These are phyloP conservation scores for Odontothrips loti DNA, from an alignment of 2,888 invertebrate genomes.

Conservation along the genomic window DNA sequence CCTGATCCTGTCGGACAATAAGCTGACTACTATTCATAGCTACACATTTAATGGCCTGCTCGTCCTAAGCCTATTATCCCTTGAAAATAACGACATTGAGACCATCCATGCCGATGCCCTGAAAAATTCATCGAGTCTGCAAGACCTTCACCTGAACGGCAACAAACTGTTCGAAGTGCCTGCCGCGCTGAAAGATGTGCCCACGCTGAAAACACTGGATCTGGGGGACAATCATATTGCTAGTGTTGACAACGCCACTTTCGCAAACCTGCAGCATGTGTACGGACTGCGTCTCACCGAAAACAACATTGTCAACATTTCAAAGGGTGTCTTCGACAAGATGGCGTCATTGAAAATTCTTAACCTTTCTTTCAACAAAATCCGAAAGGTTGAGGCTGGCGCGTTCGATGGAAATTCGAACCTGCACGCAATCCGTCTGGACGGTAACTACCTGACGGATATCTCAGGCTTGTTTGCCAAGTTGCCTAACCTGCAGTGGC, in stretches of 20 bases:
- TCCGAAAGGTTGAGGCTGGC: constrained; percentile 70
- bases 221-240: constrained; percentile 81
- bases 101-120: constrained; percentile 70
- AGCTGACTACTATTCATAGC: constrained; percentile 67
- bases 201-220: constrained; percentile 72
- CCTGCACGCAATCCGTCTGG: constrained; percentile 73
- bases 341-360: constrained; percentile 74
- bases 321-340: constrained; percentile 73
- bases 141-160: constrained; percentile 77
- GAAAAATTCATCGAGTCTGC: constrained; percentile 71
- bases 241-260: constrained; percentile 71
- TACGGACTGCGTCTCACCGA: constrained; percentile 77
- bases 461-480: constrained; percentile 75
- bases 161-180: constrained; percentile 74
- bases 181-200: constrained; percentile 66
- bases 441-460: constrained; percentile 74
- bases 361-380: constrained; percentile 78
- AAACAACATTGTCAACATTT: constrained; percentile 75
- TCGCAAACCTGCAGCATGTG: constrained; percentile 73
- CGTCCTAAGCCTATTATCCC: constrained; percentile 68
- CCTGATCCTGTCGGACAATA: constrained; percentile 74
- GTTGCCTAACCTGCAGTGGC: constrained; percentile 75
- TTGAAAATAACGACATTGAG: constrained; percentile 75
- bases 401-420: constrained; percentile 73
- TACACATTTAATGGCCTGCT: constrained; percentile 72